phyloP scores from a whole-genome alignment of 2,797 vertebrate species.

The Limnodromus scolopaceus region DNA sequence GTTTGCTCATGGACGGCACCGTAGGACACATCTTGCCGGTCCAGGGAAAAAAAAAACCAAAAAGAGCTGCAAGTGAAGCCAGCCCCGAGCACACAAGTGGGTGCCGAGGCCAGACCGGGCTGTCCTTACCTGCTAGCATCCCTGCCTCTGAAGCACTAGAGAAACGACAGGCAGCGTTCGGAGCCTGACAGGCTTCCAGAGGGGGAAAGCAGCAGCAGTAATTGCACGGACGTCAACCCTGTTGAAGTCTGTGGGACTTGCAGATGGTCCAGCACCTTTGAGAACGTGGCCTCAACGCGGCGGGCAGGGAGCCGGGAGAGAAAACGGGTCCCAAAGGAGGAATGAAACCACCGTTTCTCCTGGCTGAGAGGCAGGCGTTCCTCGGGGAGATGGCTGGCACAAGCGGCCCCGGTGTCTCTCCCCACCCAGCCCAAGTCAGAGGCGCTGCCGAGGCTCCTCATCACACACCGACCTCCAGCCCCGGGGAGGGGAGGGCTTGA shows the following conservation, averaged over 20 bases:
- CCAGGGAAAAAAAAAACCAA: too few relatives aligned
- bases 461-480: neutral
- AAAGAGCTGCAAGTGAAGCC: neutral
- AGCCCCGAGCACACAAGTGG: neutral
- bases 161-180: neutral
- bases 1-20: neutral
- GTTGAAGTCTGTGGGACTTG: neutral
- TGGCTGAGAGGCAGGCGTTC: fast-evolving
- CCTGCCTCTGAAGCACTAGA: neutral
- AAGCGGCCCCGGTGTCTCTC: neutral
- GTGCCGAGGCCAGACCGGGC: neutral
- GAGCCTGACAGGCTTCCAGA: neutral
- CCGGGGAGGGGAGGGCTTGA: fast-evolving
- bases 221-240: neutral
- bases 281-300: fast-evolving
- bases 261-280: neutral
- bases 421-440: neutral
- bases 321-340: neutral
- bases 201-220: neutral
- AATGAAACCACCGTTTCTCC: neutral
- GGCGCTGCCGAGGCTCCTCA: neutral
- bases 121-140: neutral
- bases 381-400: neutral
- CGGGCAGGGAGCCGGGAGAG: neutral
- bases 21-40: neutral